Percentiles rank a stretch among this genome's conserved stretches.
These are phyloP conservation scores for Palaemon carinicauda DNA, from an alignment of 1,140 invertebrate genomes.

Conservation along the genomic window DNA sequence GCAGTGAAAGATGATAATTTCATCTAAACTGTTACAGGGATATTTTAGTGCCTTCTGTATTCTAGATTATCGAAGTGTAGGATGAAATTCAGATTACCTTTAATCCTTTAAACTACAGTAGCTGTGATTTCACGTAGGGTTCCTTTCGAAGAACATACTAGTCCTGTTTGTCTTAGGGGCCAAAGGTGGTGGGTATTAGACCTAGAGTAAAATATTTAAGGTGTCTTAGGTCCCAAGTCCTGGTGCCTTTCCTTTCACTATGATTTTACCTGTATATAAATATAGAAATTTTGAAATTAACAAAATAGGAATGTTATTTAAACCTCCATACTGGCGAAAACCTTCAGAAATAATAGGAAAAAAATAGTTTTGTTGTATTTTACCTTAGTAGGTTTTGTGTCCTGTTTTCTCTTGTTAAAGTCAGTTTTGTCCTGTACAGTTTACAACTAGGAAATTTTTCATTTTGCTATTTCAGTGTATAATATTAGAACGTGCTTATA, in stretches of 20 bases:
- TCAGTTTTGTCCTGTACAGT: too few species aligned
- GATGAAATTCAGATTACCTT: not conserved
- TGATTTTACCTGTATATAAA: not conserved
- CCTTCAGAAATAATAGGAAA: not conserved
- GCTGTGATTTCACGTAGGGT: slow-evolving; percentile 45
- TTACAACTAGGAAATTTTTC: too few species aligned
- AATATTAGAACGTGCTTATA: too few species aligned
- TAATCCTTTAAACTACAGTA: not conserved
- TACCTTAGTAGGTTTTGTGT: not conserved
- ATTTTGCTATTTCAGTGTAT: too few species aligned
- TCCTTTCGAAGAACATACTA: slow-evolving; percentile 36
- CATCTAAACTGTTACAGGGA: not conserved
- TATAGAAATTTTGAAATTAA: not conserved
- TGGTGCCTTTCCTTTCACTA: too few species aligned
- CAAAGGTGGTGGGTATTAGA: slow-evolving; percentile 5
- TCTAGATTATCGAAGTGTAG: not conserved
- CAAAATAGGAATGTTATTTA: not conserved
- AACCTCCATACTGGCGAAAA: slow-evolving; percentile 10
- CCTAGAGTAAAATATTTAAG: not conserved
- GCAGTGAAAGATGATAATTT: not conserved
- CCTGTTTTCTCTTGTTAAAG: too few species aligned
- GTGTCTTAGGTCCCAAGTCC: not conserved
- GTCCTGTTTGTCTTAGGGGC: slow-evolving; percentile 23
- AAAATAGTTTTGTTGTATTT: not conserved
- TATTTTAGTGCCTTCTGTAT: not conserved